Conservation (phyloP, 2,888 invertebrate species). For the Amiota mariae region DNA sequence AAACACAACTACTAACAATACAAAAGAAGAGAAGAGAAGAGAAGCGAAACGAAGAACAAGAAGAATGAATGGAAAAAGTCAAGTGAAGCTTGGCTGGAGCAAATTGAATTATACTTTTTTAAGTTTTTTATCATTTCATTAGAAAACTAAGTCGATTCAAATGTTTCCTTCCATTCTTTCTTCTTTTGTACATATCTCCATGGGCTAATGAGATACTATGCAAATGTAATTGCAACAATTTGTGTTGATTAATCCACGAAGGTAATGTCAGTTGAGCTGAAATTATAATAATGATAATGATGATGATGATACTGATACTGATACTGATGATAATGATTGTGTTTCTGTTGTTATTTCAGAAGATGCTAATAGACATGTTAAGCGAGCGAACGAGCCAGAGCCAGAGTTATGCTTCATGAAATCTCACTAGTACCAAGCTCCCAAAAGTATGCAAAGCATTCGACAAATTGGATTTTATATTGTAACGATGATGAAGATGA, state of each 20-base stretch:
- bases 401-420: neutral
- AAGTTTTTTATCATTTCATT: too few species aligned
- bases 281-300: too few species aligned
- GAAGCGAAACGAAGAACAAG: too few species aligned
- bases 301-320: neutral
- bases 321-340: neutral
- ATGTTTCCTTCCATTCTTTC: neutral
- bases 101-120: conserved; percentile 18
- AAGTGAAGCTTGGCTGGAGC: neutral
- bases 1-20: too few species aligned
- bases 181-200: neutral
- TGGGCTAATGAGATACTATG: conserved; percentile 15
- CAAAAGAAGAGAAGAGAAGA: too few species aligned
- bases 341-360: neutral
- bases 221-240: conserved; percentile 23
- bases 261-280: neutral
- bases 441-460: conserved; percentile 60
- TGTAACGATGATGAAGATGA: neutral
- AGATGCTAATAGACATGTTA: neutral
- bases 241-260: conserved; percentile 1
- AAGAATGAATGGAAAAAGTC: neutral
- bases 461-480: conserved; percentile 66
- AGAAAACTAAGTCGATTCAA: neutral
- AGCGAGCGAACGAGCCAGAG: neutral
- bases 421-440: conserved; percentile 36